Percentiles rank a stretch among this genome's conserved stretches.
phyloP scores from a whole-genome alignment of 1,140 invertebrate genomes.

The Platorchestia sp. region DNA sequence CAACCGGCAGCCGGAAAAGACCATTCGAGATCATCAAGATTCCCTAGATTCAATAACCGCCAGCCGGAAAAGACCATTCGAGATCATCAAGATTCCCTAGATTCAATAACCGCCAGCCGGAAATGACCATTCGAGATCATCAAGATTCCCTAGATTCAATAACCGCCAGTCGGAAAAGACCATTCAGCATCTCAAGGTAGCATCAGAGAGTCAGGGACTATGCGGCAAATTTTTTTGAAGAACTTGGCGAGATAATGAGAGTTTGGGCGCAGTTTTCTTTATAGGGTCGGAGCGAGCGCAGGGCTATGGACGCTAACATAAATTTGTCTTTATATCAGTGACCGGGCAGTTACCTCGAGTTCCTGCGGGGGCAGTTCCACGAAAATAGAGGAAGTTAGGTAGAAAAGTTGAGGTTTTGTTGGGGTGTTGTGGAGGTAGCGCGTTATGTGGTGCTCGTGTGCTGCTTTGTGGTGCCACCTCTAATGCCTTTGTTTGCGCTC shows the following conservation, averaged over 20 bases:
- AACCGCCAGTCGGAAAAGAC: not conserved
- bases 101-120: not conserved
- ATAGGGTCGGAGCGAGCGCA: slow-evolving; percentile 34
- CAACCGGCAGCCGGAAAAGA: no score
- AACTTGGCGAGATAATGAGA: slow-evolving; percentile 47
- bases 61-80: no score
- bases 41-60: no score
- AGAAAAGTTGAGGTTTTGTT: slow-evolving; percentile 33
- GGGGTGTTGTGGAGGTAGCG: slow-evolving; percentile 1
- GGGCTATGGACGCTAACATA: slow-evolving; percentile 23
- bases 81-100: not conserved
- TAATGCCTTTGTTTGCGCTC: slow-evolving; percentile 44
- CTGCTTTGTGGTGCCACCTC: not conserved
- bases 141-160: not conserved
- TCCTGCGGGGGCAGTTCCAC: slow-evolving; percentile 4
- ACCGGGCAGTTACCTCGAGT: slow-evolving; percentile 42
- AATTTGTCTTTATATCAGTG: slow-evolving; percentile 55
- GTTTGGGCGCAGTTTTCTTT: slow-evolving; percentile 18
- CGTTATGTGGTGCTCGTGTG: not conserved
- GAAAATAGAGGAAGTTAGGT: slow-evolving; percentile 40
- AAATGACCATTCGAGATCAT: not conserved
- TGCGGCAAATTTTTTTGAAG: slow-evolving; percentile 33
- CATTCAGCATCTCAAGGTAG: not conserved
- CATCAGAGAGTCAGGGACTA: not conserved
- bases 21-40: not conserved